A percentile compares a stretch with the other conserved stretches of the same genome.
Evolutionary conservation across 2,113 vertebrate species (phyloP).

Genomic region (Columba livia): DNA sequence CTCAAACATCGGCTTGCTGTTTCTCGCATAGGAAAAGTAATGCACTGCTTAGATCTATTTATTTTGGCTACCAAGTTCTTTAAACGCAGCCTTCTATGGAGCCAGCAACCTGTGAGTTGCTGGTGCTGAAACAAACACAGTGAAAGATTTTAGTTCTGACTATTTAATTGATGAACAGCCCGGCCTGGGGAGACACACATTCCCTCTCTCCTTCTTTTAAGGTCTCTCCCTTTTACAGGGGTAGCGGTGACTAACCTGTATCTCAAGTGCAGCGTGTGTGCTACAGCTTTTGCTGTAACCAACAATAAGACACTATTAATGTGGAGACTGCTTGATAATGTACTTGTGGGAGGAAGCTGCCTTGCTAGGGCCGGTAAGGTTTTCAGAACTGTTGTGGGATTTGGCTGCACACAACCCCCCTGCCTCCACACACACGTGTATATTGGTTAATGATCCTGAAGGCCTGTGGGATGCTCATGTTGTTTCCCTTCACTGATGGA

Average conservation of each 20-base stretch:
- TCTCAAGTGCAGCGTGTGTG: accelerated
- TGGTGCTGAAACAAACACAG: neutral
- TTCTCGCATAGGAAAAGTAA: neutral
- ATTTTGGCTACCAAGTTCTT: neutral
- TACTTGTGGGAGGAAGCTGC: neutral
- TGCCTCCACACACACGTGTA: accelerated
- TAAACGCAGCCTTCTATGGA: neutral
- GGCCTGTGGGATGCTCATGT: neutral
- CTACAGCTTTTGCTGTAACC: neutral
- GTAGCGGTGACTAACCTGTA: accelerated
- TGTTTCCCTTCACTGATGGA: neutral
- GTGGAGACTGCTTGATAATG: neutral
- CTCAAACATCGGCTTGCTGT: neutral
- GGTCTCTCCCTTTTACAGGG: neutral
- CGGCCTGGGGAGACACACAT: neutral
- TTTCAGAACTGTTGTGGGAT: neutral
- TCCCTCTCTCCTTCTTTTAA: neutral
- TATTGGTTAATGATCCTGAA: neutral
- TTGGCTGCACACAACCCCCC: neutral
- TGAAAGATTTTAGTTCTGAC: neutral
- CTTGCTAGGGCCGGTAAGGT: neutral
- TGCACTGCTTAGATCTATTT: neutral
- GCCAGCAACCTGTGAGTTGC: neutral
- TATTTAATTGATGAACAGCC: neutral
- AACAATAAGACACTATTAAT: neutral